These are phyloP conservation scores for Leptinotarsa defecta DNA, from an alignment of 1,140 invertebrate species.

Conservation along the genomic window DNA sequence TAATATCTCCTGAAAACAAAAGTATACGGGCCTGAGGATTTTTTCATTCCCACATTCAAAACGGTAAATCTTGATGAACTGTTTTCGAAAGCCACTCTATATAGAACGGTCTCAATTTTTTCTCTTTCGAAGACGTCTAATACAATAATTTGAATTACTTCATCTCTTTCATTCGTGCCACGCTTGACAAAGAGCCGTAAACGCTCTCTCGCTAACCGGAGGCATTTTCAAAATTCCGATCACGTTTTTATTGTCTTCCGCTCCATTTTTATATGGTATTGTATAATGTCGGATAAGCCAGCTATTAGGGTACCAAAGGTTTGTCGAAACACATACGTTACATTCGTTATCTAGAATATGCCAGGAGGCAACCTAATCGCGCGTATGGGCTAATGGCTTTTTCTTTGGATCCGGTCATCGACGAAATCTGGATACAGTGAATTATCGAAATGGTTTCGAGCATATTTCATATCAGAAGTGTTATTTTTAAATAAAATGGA, in stretches of 20 bases:
- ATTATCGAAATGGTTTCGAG: no score
- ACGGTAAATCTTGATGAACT: no score
- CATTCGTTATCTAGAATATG: background rate
- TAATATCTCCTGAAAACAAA: no score
- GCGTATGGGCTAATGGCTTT: background rate
- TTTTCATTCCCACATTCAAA: no score
- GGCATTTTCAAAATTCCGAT: background rate
- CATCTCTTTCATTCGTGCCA: background rate
- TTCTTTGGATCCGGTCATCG: background rate
- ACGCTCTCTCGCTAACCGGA: background rate
- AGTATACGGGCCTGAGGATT: no score
- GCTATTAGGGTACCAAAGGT: background rate
- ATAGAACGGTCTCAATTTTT: background rate
- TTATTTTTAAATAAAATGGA: no score
- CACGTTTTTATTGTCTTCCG: constrained; percentile 3
- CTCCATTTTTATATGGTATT: background rate
- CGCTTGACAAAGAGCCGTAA: background rate
- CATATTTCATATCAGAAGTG: no score
- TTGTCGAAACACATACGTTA: background rate
- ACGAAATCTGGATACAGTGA: no score
- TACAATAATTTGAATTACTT: background rate
- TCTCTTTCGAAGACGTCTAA: background rate
- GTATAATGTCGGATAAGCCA: background rate
- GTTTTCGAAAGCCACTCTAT: no score
- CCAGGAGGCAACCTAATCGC: background rate